Evolutionary conservation across 2,113 vertebrate genomes (phyloP), one percentile per base, ranked within the genome.

Genomic region (Arizona elegans): DNA sequence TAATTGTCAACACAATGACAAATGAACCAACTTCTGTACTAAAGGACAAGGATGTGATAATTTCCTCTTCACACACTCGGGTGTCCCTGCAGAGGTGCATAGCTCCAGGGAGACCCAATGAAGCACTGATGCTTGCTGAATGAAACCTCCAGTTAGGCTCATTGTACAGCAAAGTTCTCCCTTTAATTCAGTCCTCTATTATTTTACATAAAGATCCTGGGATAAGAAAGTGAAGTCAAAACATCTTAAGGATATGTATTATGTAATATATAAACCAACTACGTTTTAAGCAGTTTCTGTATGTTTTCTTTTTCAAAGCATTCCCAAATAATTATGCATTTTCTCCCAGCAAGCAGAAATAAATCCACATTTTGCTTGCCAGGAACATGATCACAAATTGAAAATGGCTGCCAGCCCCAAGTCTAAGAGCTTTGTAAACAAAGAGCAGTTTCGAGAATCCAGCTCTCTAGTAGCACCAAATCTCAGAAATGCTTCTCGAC

Each of bases 401-500:
- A 85, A 91, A 91, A 91, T 91, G 90, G 90, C n/a, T 50, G 53
- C 52, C 53, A 19, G 65, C 15, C 38, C 26, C 17, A 9, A 54
- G 29, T 33, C 5, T 12, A n/a, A 19, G 58, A 81, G 50, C 5
- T 53, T 15, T 17, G 29, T 6, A 19, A 53, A 47, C 23, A 56
- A 8, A 24, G 24, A 58, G 4, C 54, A 3, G 1, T 86, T 47
- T 56, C 24, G 4, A 43, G 15, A 55, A 24, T 29, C 21, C 24
- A 54, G 29, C 53, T 56, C 29, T 43, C 26, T 1, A 47, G 58
- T 62, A 58, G 47, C 58, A 94, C 43, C 43, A 38, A 38, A 19
- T 54, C 21, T 26, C 13, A 43, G 53, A 91, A 94, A 91, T 38
- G 85, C 52, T 87, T 70, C 62, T 7, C 92, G 56, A 90, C 95